These are phyloP conservation scores for Aleadryas rufinucha DNA, from an alignment of 2,113 vertebrate genomes.

Conservation along the genomic window DNA sequence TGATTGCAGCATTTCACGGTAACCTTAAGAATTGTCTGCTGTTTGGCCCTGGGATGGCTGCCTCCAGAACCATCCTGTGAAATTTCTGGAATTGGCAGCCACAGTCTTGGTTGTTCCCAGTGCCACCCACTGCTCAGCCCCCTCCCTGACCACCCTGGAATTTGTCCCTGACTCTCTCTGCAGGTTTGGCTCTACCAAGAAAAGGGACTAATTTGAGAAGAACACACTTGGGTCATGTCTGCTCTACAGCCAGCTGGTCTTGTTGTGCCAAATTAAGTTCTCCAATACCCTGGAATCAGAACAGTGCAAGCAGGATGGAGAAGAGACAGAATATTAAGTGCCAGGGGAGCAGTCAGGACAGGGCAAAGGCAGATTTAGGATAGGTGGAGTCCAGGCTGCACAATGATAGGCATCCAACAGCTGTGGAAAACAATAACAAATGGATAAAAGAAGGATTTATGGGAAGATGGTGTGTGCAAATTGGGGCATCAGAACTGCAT, in stretches of 20 bases:
- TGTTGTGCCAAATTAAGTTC: neutral
- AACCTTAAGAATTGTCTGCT: neutral
- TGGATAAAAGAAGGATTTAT: neutral
- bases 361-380: neutral
- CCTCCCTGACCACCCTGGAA: neutral
- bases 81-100: neutral
- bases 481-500: neutral
- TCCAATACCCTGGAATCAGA: neutral
- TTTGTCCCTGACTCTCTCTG: neutral
- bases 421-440: constrained; percentile 18
- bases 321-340: neutral
- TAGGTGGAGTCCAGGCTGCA: neutral
- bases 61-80: neutral
- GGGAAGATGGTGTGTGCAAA: neutral
- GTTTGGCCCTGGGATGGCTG: neutral
- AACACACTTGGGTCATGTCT: neutral
- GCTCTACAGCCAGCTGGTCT: neutral
- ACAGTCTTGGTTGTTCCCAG: neutral
- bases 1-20: neutral
- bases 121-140: neutral
- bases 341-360: neutral
- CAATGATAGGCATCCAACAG: neutral
- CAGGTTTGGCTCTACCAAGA: neutral
- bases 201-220: neutral
- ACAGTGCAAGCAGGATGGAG: neutral